These are phyloP conservation scores for Tanypteryx hageni DNA, from an alignment of 2,888 invertebrate genomes.

Conservation along the genomic window DNA sequence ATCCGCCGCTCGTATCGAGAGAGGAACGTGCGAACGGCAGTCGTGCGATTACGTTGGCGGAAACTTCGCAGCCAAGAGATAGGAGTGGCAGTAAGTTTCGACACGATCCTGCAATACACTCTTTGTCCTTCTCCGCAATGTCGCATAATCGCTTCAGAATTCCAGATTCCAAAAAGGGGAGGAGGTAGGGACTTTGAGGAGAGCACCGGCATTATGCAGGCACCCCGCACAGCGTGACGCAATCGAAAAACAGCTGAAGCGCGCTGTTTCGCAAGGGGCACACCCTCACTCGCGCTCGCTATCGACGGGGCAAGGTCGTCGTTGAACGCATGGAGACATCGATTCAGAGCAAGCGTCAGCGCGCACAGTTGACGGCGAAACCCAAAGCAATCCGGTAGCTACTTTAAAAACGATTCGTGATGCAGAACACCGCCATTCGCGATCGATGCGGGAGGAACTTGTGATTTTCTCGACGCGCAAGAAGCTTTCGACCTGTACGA, in stretches of 20 bases:
- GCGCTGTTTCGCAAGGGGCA: slow-evolving; percentile 23
- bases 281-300: background rate
- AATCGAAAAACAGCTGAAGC: slow-evolving; percentile 21
- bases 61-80: background rate
- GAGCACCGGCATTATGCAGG: slow-evolving; percentile 5
- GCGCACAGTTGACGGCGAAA: background rate
- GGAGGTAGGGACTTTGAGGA: background rate
- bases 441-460: background rate
- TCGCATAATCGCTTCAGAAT: background rate
- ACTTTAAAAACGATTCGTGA: background rate
- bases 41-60: background rate
- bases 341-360: background rate
- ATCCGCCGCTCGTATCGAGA: too few species aligned
- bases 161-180: too few species aligned
- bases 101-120: background rate
- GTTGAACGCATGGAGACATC: background rate
- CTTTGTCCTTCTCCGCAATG: background rate
- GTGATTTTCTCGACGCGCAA: background rate
- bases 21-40: too few species aligned
- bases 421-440: background rate
- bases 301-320: background rate
- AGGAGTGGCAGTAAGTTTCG: background rate
- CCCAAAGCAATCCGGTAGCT: background rate
- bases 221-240: slow-evolving; percentile 14
- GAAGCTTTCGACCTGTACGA: too few species aligned